phyloP scores from a whole-genome alignment of 2,113 vertebrate species.

The Paradoxurus hermaphroditus region DNA sequence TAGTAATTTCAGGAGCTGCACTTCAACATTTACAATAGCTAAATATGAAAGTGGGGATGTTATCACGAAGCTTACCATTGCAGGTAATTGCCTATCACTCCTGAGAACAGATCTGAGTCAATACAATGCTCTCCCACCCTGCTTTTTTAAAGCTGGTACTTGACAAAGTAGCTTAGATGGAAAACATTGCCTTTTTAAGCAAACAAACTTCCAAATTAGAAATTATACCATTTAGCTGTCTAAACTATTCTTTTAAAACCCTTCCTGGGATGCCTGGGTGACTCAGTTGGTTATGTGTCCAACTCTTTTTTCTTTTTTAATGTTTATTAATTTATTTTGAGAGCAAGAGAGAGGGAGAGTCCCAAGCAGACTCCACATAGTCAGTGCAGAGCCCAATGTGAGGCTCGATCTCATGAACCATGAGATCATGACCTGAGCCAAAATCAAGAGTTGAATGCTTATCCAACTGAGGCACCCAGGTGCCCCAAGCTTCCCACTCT shows the following conservation, averaged over 20 bases:
- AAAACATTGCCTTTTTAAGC: background rate
- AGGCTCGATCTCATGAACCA: too few species aligned
- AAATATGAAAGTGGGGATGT: background rate
- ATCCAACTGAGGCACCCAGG: too few species aligned
- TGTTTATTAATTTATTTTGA: too few species aligned
- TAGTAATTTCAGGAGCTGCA: background rate
- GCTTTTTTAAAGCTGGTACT: background rate
- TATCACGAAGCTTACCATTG: background rate
- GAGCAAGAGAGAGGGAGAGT: too few species aligned
- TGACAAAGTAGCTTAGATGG: background rate
- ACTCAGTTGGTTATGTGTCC: too few species aligned
- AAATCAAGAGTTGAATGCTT: too few species aligned
- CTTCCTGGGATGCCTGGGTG: too few species aligned
- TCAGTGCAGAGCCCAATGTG: too few species aligned
- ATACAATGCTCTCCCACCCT: background rate
- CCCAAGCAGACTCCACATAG: too few species aligned
- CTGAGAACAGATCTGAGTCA: background rate
- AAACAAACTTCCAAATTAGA: background rate
- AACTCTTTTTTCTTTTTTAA: too few species aligned
- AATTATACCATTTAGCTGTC: background rate
- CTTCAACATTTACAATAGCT: background rate
- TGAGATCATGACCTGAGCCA: too few species aligned
- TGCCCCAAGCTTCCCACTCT: too few species aligned
- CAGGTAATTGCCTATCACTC: background rate
- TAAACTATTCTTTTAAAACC: background rate